Base-by-base conservation (phyloP, 2,797 vertebrate genomes). In the Zalophus californianus region DNA sequence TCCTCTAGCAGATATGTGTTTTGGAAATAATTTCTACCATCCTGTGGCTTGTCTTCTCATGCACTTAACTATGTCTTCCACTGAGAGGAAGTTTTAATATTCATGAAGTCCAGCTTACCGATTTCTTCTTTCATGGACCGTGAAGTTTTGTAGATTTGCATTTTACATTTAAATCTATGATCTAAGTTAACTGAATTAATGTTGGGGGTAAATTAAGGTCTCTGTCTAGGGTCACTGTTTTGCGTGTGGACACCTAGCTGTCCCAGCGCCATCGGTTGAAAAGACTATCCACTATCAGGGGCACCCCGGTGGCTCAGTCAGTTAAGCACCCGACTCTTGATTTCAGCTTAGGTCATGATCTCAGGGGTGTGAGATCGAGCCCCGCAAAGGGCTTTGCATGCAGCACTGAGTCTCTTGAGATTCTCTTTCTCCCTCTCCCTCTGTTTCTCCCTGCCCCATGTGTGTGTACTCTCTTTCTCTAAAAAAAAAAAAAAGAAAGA, bases 211-310 rank as follows among this genome's bases (percentile, higher is more conserved):
- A 44, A 27, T 3, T 13, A 21, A 38, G 2, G 3, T 50, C 12
- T 70, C 11, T 44, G 7, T 50, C 35, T 54, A 20, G 3, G 38
- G 14, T 32, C 32, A 2, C 9, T 48, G 35, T 16, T 62, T 29
- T 32, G 11, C 18, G 2, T 38, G 0, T 52, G 32, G 5, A 2
- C 20, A 7, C 32, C 72, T 27, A 58, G n/a, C 2, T 56, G 3
- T 32, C 72, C 50, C 2, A 27, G 11, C 6, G 3, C 7, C 29
- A 1, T n/a, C 27, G 58, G 16, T 20, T 56, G 2, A 50, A 79
- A 66, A 21, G 7, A 35, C 3, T 48, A 16, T 35, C 11, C 9
- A 44, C 15, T 32, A 64, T 64, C 3, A 3, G 62, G 13, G 14
- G 3, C 7, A 7, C 14, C 29, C 32, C 6, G 62, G 29, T 64